Evolutionary conservation across 2,797 vertebrate species (phyloP), one percentile per base, ranked within the genome.

Genomic region (Hyperoplus lanceolatus): DNA sequence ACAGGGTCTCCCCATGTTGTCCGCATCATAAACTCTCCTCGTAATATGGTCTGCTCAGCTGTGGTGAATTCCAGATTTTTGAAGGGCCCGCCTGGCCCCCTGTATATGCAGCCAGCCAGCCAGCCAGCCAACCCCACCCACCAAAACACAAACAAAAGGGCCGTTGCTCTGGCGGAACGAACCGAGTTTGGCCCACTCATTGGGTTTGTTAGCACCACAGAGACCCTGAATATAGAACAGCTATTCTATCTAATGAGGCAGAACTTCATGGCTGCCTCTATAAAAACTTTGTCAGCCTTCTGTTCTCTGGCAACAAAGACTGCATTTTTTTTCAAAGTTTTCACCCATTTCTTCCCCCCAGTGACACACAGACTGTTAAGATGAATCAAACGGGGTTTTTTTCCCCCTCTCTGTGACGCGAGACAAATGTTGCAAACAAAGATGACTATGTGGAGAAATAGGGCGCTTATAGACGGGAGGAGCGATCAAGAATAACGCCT

Each of bases 151-250:
- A 79, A 90, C 77, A 88, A 88, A 93, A 82, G 87, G 86, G 78
- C 75, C 80, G 38, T 87, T 79, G 73, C 87, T 86, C 85, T 82
- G 87, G 91, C 70, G 83, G 86, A 93, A 90, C 88, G 16, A 92
- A 92, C 80, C 72, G 64, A 67, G 85, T 90, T 90, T 91, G 93
- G 90, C 91, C 91, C 92, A 80, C 86, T 91, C 90, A 59, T 87
- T 88, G 90, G 75, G 4, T 90, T 86, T 90, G 84, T 89, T 93
- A 74, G 89, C 90, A 90, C 91, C 91, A 75, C 84, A 82, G 92
- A 94, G 92, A 90, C 92, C 89, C 89, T 93, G 93, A 94, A 94
- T 94, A 93, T 92, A 92, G 92, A 94, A 76, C 94, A 93, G 92
- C 90, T 81, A 90, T 93, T 93, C 89, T 85, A 86, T 92, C 89